Evolutionary conservation across 2,113 vertebrate genomes (phyloP).

Genomic region (Microcebus murinus): DNA sequence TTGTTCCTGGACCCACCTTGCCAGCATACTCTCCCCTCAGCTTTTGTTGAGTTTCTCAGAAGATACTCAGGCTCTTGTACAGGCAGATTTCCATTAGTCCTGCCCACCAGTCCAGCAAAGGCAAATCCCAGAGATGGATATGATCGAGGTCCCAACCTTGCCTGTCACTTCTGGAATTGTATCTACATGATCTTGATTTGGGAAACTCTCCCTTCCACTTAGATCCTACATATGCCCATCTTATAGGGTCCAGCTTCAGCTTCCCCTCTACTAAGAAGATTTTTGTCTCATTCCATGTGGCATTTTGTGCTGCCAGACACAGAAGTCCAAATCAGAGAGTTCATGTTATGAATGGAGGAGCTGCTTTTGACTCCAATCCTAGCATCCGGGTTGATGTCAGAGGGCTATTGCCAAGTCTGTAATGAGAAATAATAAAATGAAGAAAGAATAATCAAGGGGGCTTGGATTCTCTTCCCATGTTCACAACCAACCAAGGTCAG

Average conservation of each 20-base stretch:
- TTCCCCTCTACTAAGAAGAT: neutral
- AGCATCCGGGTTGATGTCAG: neutral
- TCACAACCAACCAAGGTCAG: neutral
- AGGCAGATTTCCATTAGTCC: neutral
- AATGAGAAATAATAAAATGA: neutral
- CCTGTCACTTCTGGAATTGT: neutral
- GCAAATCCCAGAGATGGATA: neutral
- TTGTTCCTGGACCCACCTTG: neutral
- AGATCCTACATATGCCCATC: neutral
- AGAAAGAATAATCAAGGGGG: neutral
- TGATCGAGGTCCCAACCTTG: neutral
- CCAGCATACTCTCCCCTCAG: neutral
- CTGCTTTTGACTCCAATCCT: neutral
- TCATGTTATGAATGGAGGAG: neutral
- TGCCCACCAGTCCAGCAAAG: neutral
- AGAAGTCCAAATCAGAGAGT: neutral
- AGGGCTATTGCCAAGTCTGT: neutral
- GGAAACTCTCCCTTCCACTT: neutral
- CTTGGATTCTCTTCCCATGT: neutral
- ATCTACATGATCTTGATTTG: neutral
- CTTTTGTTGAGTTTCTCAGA: neutral
- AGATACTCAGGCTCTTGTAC: neutral
- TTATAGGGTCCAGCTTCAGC: neutral
- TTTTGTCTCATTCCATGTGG: neutral
- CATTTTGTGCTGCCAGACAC: neutral